A percentile compares a stretch with the other conserved stretches of the same genome.
phyloP scores from a whole-genome alignment of 1,140 invertebrate species.

The Orchestia grillus region DNA sequence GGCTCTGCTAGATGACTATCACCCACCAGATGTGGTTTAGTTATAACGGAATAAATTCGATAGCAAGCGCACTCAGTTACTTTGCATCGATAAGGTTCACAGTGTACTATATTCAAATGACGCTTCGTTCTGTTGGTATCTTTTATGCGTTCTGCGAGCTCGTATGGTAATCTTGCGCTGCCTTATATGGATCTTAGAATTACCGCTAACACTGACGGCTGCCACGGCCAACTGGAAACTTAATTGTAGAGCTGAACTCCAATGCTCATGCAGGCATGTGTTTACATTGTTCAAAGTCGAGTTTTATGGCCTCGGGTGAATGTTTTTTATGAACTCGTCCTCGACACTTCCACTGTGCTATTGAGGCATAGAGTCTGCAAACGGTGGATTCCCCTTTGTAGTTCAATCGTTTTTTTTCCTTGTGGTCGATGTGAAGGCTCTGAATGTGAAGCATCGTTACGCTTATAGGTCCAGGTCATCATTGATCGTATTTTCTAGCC shows the following conservation, averaged over 20 bases:
- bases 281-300: background rate
- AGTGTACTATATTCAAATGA: background rate
- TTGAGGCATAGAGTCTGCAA: background rate
- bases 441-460: background rate
- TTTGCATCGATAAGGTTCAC: background rate
- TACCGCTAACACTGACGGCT: background rate
- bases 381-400: background rate
- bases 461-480: background rate
- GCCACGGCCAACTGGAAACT: background rate
- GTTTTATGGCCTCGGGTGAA: background rate
- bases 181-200: background rate
- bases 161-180: background rate
- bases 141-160: background rate
- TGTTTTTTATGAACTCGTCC: conserved; percentile 11
- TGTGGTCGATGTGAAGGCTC: background rate
- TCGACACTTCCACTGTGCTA: background rate
- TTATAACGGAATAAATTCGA: background rate
- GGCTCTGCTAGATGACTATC: background rate
- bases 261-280: background rate
- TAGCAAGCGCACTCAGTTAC: background rate
- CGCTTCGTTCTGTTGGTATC: background rate
- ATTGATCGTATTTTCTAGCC: background rate
- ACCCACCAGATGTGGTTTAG: background rate
- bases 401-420: background rate
- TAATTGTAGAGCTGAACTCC: background rate